Base-by-base conservation (phyloP, 2,797 vertebrate genomes). In the Peromyscus attwateri region DNA sequence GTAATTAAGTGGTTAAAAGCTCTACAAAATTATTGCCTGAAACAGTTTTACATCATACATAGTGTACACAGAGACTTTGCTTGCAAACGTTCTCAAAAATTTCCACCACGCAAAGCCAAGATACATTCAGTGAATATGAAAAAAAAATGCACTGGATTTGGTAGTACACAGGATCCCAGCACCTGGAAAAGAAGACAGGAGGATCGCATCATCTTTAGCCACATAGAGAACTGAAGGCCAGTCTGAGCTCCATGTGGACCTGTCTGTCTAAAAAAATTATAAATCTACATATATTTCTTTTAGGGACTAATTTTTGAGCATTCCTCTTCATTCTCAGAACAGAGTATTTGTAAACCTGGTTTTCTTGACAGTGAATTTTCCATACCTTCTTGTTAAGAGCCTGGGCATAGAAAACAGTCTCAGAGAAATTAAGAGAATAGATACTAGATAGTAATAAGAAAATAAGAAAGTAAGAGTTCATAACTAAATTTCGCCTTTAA, bases 401-500 rank as follows among this genome's bases (percentile, higher is more conserved):
- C 66, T 84, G 43, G 57, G 1, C 49, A 85, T 62, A 73, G 64
- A 70, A 93, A 60, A 3, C 29, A 85, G 11, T 75, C 49, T 46
- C 46, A 40, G 68, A 37, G 31, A 77, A 95, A 77, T 66, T 60
- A 64, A 70, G 17, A 76, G 66, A 81, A 40, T 25, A 71, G 21
- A 90, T 81, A 71, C 23, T 27, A 60, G 85, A 25, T 71, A 43
- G 37, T 43, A 76, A 23, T 23, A n/a, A 64, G 12, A 75, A 29
- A 76, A 23, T 23, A 29, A 64, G 9, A 57, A 29, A 55, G 27
- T 2, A 52, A 25, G 17, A 12, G 0, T 76, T 84, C 84, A 82
- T 71, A 94, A 92, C 12, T 64, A 75, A 70, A 55, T 89, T 3
- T 87, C 29, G 52, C 85, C 66, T 68, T 88, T 83, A 95, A 87